Percentiles rank a stretch among this genome's conserved stretches.
These are phyloP conservation scores for Megalopta genalis DNA, from an alignment of 1,140 invertebrate species.

Conservation along the genomic window DNA sequence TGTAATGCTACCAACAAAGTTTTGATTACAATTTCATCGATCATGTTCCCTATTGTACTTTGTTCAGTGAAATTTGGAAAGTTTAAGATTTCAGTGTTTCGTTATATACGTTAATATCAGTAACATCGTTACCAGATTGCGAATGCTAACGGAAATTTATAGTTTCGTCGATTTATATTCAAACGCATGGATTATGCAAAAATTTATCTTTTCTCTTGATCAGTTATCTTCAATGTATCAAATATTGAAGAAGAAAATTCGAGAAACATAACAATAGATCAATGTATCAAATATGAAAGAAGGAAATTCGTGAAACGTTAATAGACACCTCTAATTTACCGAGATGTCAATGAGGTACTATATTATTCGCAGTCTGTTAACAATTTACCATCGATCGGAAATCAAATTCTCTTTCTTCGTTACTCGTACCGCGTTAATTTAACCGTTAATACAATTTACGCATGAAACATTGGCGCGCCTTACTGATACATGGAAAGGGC, in stretches of 20 bases:
- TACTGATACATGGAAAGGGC: constrained; percentile 56
- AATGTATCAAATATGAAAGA: too few relatives aligned
- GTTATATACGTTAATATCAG: background rate
- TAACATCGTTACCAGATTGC: background rate
- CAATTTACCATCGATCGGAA: background rate
- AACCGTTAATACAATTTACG: constrained; percentile 25
- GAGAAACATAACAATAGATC: too few relatives aligned
- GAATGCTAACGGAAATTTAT: background rate
- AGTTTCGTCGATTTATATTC: too few relatives aligned
- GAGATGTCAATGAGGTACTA: too few relatives aligned
- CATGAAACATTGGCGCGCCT: constrained; percentile 33
- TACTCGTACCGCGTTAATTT: constrained; percentile 16
- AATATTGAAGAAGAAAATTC: too few relatives aligned
- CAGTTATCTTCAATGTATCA: too few relatives aligned
- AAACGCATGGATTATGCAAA: too few relatives aligned
- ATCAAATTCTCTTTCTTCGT: background rate
- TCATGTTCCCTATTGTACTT: background rate
- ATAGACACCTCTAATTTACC: too few relatives aligned
- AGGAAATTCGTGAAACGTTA: too few relatives aligned
- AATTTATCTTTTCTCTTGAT: too few relatives aligned
- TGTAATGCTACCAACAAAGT: background rate
- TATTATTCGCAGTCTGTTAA: background rate
- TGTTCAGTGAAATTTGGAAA: background rate
- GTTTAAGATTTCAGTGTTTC: background rate
- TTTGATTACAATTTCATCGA: background rate